Evolutionary conservation across 2,113 vertebrate species (phyloP), one percentile per base, ranked within the genome.

Genomic region (Empidonax traillii): DNA sequence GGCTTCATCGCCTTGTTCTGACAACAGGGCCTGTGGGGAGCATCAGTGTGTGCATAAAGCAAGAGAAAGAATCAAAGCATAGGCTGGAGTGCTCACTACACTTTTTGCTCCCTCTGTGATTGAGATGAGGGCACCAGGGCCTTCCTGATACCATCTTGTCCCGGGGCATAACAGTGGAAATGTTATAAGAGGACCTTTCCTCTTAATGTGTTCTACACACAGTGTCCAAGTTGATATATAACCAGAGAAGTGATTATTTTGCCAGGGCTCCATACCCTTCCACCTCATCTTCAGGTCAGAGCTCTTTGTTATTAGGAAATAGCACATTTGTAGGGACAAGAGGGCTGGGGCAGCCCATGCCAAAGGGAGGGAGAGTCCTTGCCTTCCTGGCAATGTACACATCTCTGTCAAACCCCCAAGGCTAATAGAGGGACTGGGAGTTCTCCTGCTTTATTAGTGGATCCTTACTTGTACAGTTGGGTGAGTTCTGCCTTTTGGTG

Each of bases 1-100:
- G 35, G 25, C 44, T 55, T 87, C 15, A 12, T 8, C 39, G 9
- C 16, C 16, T 49, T 87, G 49, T 66, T 74, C 46, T 62, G 62
- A 74, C 71, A 49, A 35, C 4, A 1, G 21, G 22, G 52, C 5
- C 18, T 20, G 5, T 63, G n/a, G 23, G 22, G 24, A 82, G 6
- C 11, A 51, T 52, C n/a, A 20, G 44, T 6, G 20, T 1, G 0
- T 3, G 10, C 16, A 44, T 0, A 31, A 6, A 53, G 37, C 28
- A 39, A 37, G 65, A 74, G 6, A 55, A 27, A 82, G 33, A 85
- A 31, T 5, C 0, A 1, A 67, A 55, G 4, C 10, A 65, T 0
- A 2, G 22, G 31, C 0, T 24, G 30, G 79, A 68, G 27, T 35
- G 18, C 12, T 53, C 22, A 25, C 35, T 5, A 10, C 25, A 25